Evolutionary conservation across 2,797 vertebrate species (phyloP).

Genomic region (Taenioides sp.): DNA sequence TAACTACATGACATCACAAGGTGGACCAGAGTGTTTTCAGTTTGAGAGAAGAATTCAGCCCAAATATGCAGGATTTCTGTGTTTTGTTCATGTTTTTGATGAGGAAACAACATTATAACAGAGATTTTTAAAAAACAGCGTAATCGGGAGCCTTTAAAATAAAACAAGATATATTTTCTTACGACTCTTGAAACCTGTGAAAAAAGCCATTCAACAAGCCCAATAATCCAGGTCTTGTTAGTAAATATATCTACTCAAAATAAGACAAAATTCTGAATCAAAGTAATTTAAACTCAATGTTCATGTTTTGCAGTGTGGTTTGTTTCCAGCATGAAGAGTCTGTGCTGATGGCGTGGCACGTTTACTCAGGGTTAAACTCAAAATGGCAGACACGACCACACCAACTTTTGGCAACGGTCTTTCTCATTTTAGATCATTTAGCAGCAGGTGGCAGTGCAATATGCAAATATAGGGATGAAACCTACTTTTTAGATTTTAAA

Average conservation of each 20-base stretch:
- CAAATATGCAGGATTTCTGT: too few relatives aligned
- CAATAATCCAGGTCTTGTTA: not conserved
- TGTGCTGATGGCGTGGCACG: slow-evolving; percentile 55
- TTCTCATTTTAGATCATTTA: slow-evolving; percentile 28
- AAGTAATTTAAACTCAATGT: not conserved
- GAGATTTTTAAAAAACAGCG: too few relatives aligned
- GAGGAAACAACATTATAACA: too few relatives aligned
- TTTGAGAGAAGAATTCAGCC: too few relatives aligned
- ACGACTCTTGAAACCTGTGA: not conserved
- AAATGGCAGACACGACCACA: slow-evolving; percentile 20
- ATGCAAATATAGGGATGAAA: slow-evolving; percentile 14
- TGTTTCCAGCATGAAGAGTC: slow-evolving; percentile 5
- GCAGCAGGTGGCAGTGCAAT: slow-evolving; percentile 67
- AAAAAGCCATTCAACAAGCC: not conserved
- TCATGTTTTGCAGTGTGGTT: not conserved
- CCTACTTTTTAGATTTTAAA: slow-evolving; percentile 7
- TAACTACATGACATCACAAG: too few relatives aligned
- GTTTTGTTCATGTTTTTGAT: too few relatives aligned
- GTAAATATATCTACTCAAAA: not conserved
- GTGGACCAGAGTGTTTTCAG: too few relatives aligned
- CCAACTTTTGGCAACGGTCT: slow-evolving; percentile 8
- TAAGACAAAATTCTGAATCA: not conserved
- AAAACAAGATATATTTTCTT: not conserved
- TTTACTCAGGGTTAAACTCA: slow-evolving; percentile 32
- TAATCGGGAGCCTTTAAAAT: too few relatives aligned